Conservation (phyloP, 1,140 invertebrate genomes). For the Conus betulinus region DNA sequence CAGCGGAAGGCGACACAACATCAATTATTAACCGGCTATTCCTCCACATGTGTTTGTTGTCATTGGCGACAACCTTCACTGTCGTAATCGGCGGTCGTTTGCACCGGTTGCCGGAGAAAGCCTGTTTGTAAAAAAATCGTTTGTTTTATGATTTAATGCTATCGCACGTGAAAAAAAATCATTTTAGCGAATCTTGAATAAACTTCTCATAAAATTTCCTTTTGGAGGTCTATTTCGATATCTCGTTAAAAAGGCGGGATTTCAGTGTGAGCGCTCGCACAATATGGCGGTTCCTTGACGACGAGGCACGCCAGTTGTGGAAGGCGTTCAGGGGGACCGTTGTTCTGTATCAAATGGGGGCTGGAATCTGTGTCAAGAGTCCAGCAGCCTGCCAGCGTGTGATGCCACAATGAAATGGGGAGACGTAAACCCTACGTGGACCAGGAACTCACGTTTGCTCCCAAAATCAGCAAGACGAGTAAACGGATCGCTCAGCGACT, state of each 20-base stretch:
- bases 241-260: background rate
- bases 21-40: background rate
- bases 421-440: constrained; percentile 53
- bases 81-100: background rate
- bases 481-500: constrained; percentile 57
- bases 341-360: constrained; percentile 37
- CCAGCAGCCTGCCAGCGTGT: constrained; percentile 21
- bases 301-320: constrained; percentile 38
- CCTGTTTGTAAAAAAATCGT: background rate
- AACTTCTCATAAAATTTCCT: background rate
- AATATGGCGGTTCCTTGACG: constrained; percentile 50
- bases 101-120: background rate
- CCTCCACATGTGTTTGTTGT: constrained; percentile 12
- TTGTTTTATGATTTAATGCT: background rate
- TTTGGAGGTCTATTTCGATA: background rate
- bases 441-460: constrained; percentile 57
- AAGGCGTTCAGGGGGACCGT: constrained; percentile 19
- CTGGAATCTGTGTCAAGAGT: constrained; percentile 37
- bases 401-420: constrained; percentile 60
- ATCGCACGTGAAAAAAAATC: background rate
- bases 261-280: background rate
- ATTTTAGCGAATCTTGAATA: background rate
- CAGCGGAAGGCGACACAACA: background rate
- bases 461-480: constrained; percentile 65
- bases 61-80: constrained; percentile 20